Evolutionary conservation across 2,797 vertebrate species (phyloP), one percentile per base, ranked within the genome.

Genomic region (Sebastes glaucus): DNA sequence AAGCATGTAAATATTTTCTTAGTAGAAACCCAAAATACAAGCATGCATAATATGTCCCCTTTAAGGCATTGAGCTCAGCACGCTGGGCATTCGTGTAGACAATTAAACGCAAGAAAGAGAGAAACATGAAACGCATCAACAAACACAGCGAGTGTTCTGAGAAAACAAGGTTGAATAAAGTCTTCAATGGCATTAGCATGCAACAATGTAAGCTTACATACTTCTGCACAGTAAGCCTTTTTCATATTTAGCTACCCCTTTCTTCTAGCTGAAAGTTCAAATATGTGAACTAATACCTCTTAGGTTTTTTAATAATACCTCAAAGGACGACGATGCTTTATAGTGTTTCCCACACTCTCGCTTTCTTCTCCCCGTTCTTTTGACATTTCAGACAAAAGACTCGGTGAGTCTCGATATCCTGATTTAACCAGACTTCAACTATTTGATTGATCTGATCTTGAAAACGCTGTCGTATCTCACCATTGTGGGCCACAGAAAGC

Each of bases 401-500:
- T 32, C 2, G 1, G 71, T 71, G 69, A 11, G 1, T 68, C 68
- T 84, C 69, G 33, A 77, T 55, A 80, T 69, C 67, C 71, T 32
- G 68, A 87, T 82, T 87, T 75, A 74, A 85, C 63, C 80, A 74
- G 84, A 71, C 76, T 81, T 80, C 77, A 67, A 67, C 77, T 55
- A 32, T 80, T 84, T 92, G 91, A 93, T 89, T 79, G 88, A 93
- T 88, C 78, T 62, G 77, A 91, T 91, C 68, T 87, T 76, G 76
- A 75, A 84, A 77, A 89, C 4, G 52, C 77, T 55, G 59, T 59
- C 57, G 38, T 81, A 82, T 85, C 81, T 84, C 78, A 78, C 74
- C 67, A 89, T 88, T 89, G 78, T 87, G 69, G 84, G 71, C 79
- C 69, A 80, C 61, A 38, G 87, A 89, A 71, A 88, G 77, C 88